phyloP scores from a whole-genome alignment of 2,797 vertebrate species.

The Rachycentron canadum region DNA sequence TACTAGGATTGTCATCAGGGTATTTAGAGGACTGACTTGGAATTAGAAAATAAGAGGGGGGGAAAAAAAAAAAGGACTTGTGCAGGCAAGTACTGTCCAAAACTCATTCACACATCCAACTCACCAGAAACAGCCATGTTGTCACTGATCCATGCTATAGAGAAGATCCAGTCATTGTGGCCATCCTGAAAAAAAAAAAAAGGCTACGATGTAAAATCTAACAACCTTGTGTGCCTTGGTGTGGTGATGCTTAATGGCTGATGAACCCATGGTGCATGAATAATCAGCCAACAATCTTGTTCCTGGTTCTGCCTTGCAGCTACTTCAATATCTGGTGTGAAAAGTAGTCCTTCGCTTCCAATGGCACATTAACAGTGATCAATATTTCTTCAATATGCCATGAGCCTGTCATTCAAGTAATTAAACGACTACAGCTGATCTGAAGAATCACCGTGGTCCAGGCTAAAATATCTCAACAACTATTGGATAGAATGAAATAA shows the following conservation, averaged over 20 bases:
- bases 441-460: background rate
- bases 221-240: background rate
- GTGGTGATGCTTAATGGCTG: background rate
- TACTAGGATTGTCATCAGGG: background rate
- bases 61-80: too few relatives aligned
- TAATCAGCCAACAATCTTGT: background rate
- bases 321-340: background rate
- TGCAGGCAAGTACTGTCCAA: too few relatives aligned
- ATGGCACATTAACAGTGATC: background rate
- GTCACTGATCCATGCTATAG: constrained; percentile 99
- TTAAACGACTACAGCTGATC: background rate
- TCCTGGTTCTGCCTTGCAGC: background rate
- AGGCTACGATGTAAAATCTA: constrained; percentile 24
- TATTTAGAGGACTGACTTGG: background rate
- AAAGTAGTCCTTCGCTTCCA: background rate
- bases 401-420: background rate
- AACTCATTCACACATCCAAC: constrained; percentile 20
- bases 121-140: constrained; percentile 98
- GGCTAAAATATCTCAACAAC: background rate
- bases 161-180: constrained; percentile 99
- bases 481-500: background rate
- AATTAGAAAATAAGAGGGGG: too few relatives aligned
- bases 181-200: constrained; percentile 88
- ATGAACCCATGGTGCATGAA: background rate
- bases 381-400: background rate